Conservation (phyloP, 2,113 vertebrate genomes). For the Bostrychus sinensis region DNA sequence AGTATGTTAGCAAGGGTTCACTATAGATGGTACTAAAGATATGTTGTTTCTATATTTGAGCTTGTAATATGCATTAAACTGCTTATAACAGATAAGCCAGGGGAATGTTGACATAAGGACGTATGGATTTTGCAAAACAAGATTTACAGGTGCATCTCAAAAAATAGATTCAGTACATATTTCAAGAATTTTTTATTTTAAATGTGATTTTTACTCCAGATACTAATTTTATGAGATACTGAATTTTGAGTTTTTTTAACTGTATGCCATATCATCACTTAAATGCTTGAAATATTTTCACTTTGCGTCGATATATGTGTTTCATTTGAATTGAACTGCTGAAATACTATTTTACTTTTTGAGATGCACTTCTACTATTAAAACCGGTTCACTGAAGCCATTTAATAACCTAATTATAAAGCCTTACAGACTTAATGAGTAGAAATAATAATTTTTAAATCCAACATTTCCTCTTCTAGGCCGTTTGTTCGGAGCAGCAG, state of each 20-base stretch:
- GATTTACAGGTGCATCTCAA: neutral
- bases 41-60: neutral
- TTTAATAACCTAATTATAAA: neutral
- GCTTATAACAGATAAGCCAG: neutral
- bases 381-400: no score
- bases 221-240: no score
- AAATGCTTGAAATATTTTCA: no score
- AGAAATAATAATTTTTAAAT: slow-evolving; percentile 26
- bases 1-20: slow-evolving; percentile 18
- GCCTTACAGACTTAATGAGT: neutral
- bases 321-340: no score
- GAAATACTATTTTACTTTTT: no score
- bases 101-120: neutral
- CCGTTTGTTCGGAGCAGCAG: slow-evolving; percentile 87
- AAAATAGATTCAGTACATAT: no score
- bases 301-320: no score
- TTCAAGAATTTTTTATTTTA: no score
- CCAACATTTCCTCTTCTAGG: slow-evolving; percentile 68
- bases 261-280: no score
- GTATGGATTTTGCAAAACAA: neutral
- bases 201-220: no score
- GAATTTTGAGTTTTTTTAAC: no score
- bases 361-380: no score
- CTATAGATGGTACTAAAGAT: slow-evolving; percentile 13
- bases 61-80: neutral